Evolutionary conservation across 30 jellyfish, hydroid and myxozoan genomes (phyloP), one percentile per base, ranked within the genome.

Genomic region (Chrysaora quinquecirrha): DNA sequence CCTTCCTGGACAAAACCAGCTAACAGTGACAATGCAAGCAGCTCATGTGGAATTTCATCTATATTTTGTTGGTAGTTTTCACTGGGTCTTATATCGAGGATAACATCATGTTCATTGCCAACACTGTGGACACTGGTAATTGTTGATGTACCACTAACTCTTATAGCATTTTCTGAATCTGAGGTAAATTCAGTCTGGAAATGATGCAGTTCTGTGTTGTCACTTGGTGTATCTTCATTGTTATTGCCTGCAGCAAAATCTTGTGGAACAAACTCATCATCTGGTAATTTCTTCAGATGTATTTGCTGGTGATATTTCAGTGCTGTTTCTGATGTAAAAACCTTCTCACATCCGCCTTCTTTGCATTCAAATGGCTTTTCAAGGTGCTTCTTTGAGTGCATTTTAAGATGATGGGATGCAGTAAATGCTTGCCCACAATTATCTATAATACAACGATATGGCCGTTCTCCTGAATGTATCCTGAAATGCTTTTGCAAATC

Each of bases 401-500:
- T 88, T 79, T 91, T 91, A 73, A 91, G 65, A 74, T 91, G 98
- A 75, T 85, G 96, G 14, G 98, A 85, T 1, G 96, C 95, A 1
- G 89, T 23, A 48, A 91, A 91, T 28, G 89, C 72, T 75, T 84
- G 96, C 64, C 85, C 80, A 65, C 98, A 91, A 29, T 77, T 73
- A 29, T 65, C 90, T 30, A 85, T 93, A 14, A 71, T 75, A 60
- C 97, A 90, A 23, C 76, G 93, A 54, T 82, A 90, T 1, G 97
- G 97, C 52, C 97, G 79, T 75, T 90, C 97, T 20, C 92, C 96
- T 10, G 97, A 83, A 56, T 90, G 97, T 16, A 85, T 90, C 31
- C 97, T 75, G 25, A 65, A 76, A 48, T 90, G 97, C 75, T 90
- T 90, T 64, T 88, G 92, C 56, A 90, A 78, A 46, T 90, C 97